Conservation (phyloP, 35 echinoderm and acorn worm genomes). For the Amphiura filiformis region DNA sequence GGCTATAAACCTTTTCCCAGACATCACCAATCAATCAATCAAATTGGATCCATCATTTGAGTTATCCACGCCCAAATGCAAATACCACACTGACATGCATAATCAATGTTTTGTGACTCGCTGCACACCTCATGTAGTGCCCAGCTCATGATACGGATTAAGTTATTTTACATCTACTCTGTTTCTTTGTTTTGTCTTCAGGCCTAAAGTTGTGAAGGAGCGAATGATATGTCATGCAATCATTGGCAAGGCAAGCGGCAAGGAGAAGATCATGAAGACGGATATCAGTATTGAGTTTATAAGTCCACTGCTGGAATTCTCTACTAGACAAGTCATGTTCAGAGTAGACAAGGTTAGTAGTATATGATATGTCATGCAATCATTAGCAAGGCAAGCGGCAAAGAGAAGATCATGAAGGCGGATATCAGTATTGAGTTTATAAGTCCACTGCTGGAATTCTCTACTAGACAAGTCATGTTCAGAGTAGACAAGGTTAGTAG, state of each 20-base stretch:
- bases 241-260: constrained; percentile 92
- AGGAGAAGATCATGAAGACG: constrained; percentile 98
- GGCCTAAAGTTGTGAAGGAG: constrained; percentile 91
- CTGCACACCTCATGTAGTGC: no score
- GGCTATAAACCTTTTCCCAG: no score
- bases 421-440: constrained; percentile 68
- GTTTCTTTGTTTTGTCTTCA: not conserved
- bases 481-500: constrained; percentile 77
- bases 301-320: constrained; percentile 94
- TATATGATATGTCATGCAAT: constrained; percentile 94
- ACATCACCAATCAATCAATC: no score
- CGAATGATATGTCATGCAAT: constrained; percentile 96
- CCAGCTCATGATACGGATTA: no score
- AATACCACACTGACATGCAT: no score
- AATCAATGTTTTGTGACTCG: no score
- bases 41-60: no score
- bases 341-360: constrained; percentile 91
- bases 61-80: no score
- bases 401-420: constrained; percentile 94
- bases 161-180: no score
- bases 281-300: constrained; percentile 96
- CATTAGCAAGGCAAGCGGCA: constrained; percentile 89
- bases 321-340: constrained; percentile 83
- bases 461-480: constrained; percentile 18
- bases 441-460: constrained; percentile 25